Conservation (phyloP, 37 sponge, comb jelly and placozoan species). For the Trichoplax adhaerens region DNA sequence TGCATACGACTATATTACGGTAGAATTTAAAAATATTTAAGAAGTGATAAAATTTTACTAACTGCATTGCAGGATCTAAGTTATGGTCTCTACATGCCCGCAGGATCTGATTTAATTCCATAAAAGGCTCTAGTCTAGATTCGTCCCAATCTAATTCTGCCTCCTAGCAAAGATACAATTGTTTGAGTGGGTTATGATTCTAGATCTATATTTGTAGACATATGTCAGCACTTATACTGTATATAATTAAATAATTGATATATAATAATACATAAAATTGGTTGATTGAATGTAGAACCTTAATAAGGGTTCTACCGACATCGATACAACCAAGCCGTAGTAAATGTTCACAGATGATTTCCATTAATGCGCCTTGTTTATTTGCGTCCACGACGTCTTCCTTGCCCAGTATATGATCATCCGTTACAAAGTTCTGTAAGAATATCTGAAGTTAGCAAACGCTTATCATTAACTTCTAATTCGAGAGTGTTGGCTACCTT, state of each 20-base stretch:
- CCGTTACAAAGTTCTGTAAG: conserved; percentile 36
- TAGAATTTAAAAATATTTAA: neutral
- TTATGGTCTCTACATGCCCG: conserved; percentile 29
- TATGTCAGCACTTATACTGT: too few species aligned
- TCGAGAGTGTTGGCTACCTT: too few species aligned
- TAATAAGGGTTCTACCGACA: conserved; percentile 31
- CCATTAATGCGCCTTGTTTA: conserved; percentile 17
- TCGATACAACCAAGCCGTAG: conserved; percentile 64
- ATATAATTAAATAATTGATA: neutral
- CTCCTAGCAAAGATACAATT: conserved; percentile 20
- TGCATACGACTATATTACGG: neutral
- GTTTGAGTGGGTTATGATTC: too few species aligned
- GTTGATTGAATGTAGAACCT: conserved; percentile 11
- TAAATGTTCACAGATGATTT: conserved; percentile 56
- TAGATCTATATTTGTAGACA: too few species aligned
- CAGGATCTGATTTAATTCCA: conserved; percentile 40
- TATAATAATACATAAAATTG: neutral
- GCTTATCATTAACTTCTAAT: too few species aligned
- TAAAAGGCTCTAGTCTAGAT: conserved; percentile 33
- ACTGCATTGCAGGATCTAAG: conserved; percentile 48
- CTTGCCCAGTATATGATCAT: conserved; percentile 22
- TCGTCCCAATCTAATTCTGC: conserved; percentile 23
- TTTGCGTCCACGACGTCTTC: conserved; percentile 28
- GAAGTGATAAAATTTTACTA: conserved; percentile 2
- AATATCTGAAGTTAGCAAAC: neutral